Base-by-base conservation (phyloP, 1,140 invertebrate genomes). In the Drosophila azteca region DNA sequence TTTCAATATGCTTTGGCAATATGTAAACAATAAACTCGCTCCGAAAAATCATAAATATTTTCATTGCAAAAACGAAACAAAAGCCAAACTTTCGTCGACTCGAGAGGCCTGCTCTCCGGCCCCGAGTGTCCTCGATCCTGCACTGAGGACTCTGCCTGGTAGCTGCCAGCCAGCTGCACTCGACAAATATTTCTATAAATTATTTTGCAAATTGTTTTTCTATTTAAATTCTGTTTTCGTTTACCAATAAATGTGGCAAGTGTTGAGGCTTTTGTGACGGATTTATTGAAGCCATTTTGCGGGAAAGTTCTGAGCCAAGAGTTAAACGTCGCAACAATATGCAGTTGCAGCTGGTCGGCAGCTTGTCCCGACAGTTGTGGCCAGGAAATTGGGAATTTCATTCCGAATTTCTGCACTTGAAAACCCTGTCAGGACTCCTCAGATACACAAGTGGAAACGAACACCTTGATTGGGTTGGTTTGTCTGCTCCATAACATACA, bases 1-100 rank as follows among this genome's bases (percentile, higher is more conserved):
- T 81, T 81, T 64, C 77, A 74, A 84, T 87, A 85, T 81, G 72
- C 60, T 79, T 45, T 54, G 64, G 60, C 74, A 78, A 83, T 83
- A 79, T 79, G 65, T 85, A 85, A 77, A 85, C 80, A 85, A 85
- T 69, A 66, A 72, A 70, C 73, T 87, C 57, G 35, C 50, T 49
- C 69, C 41, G 44, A 60, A 87, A 74, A 13, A 76, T 77, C 82
- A 84, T 73, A 65, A 79, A 80, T 79, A 80, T 80, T 85, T 85
- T 72, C 67, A 85, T 87, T 80, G 85, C 55, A 31, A 24, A 15
- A 65, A 50, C 69, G 65, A 52, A 77, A 53, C 53, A 77, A 52
- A 62, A 65, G 71, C 41, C 48, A 68, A 20, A 63, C 54, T 74
- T 73, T 74, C 41, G 39, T 43, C 41, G 45, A 44, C 50, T 46